Base-by-base conservation (phyloP, 1,140 invertebrate genomes). In the Cotesia typhae region DNA sequence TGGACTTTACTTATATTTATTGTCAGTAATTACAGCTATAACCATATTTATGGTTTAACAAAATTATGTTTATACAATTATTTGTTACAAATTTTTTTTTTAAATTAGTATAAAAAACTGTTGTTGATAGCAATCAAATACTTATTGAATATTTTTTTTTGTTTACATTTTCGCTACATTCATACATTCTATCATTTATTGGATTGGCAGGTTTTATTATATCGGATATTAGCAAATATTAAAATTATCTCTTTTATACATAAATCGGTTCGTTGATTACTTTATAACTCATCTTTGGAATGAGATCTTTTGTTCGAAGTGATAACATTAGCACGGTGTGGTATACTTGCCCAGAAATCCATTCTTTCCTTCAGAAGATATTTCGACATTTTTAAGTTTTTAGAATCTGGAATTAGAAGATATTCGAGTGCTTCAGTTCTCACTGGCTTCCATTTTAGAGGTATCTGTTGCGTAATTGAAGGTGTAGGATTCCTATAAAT, bases 401-500 rank as follows among this genome's bases (percentile, higher is more conserved):
- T 71, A 1, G 81, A 78, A 41, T 78, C 74, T 41, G 81, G 83
- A 74, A 89, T 88, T 60, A 81, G 70, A 37, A 87, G 81, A 74
- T 88, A 89, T 72, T 89, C 87, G 53, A 87, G 81, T 2, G 80
- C 69, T 2, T 81, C 35, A 0, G 84, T 84, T 51, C 78, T 83
- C 0, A 88, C 81, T 41, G 88, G 87, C n/a, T 81, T 79, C 89
- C 89, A 90, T 72, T 86, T 87, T 0, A 83, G 20, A 6, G 83
- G 80, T 37, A 85, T 68, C 6, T 80, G 9, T 1, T 71, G 7
- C 4, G 84, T 82, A 3, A 82, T 60, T 75, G 85, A 78, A 0
- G 87, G 87, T 3, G 88, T 89, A 4, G 88, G 88, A 79, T 88
- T 87, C 73, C 89, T 89, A 66, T 28, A 84, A 84, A 78, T 10